Conservation (phyloP, 2,797 vertebrate genomes). For the Semotilus atromaculatus region DNA sequence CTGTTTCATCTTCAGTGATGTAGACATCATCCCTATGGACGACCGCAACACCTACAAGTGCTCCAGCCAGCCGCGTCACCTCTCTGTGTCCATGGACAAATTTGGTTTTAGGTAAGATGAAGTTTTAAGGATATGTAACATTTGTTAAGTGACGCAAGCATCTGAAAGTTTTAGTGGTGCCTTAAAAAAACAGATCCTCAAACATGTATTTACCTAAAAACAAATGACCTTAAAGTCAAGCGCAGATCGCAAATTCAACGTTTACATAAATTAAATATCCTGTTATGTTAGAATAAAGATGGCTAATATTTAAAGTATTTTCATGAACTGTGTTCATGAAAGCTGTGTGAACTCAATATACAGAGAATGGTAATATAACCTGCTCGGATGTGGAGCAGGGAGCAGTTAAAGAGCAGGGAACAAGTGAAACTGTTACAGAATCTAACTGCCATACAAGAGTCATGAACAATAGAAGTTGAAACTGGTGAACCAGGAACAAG, state of each 20-base stretch:
- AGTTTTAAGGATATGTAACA: neutral
- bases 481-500: neutral
- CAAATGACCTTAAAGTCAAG: neutral
- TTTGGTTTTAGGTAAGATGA: constrained; percentile 90
- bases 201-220: constrained; percentile 9
- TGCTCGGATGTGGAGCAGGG: too few species aligned
- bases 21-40: constrained; percentile 95
- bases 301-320: neutral
- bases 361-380: too few species aligned
- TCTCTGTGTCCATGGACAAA: constrained; percentile 96
- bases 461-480: neutral
- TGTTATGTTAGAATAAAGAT: neutral
- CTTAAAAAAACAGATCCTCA: constrained; percentile 6
- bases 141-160: neutral
- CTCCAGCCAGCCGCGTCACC: constrained; percentile 90
- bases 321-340: too few species aligned
- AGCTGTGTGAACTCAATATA: neutral
- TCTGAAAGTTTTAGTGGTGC: neutral
- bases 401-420: too few species aligned
- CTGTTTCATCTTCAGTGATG: constrained; percentile 95
- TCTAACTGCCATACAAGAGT: neutral
- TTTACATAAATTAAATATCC: neutral
- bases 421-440: too few species aligned
- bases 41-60: constrained; percentile 92
- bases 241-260: neutral